phyloP scores from a whole-genome alignment of 2,888 invertebrate species.

The Scaptomyza reducta region DNA sequence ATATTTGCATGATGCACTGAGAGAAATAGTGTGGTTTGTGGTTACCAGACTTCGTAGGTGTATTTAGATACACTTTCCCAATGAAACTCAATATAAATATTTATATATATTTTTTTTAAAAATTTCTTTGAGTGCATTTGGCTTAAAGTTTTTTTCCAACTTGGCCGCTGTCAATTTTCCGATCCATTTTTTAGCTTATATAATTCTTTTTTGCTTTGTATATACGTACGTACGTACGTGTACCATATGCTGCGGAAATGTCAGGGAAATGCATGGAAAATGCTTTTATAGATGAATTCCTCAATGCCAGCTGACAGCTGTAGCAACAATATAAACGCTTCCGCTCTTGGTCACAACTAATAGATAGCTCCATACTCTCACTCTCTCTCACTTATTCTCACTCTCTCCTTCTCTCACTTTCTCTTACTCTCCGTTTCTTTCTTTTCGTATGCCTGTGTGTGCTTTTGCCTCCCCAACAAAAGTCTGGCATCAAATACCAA shows the following conservation, averaged over 20 bases:
- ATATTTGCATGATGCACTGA: slow-evolving; percentile 11
- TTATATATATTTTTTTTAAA: too few species aligned
- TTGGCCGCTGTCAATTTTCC: slow-evolving; percentile 21
- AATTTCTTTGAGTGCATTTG: slow-evolving; percentile 12
- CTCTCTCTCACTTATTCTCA: not conserved
- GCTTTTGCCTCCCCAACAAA: not conserved
- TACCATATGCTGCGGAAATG: slow-evolving; percentile 74
- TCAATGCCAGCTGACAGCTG: slow-evolving; percentile 70
- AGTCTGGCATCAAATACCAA: slow-evolving; percentile 67
- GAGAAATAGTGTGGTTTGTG: not conserved
- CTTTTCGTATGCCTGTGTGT: not conserved
- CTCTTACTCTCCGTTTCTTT: not conserved
- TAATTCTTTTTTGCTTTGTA: slow-evolving; percentile 17
- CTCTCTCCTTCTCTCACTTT: slow-evolving; percentile 9
- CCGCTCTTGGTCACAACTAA: slow-evolving; percentile 69
- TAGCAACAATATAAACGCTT: slow-evolving; percentile 52
- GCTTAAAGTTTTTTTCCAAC: slow-evolving; percentile 4
- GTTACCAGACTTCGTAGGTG: too few species aligned
- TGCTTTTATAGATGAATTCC: slow-evolving; percentile 67
- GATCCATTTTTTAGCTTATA: slow-evolving; percentile 21
- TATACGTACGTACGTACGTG: slow-evolving; percentile 4
- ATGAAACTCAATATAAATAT: too few species aligned
- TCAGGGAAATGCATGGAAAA: slow-evolving; percentile 76
- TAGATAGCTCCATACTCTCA: slow-evolving; percentile 38
- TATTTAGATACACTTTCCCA: too few species aligned